phyloP scores from a whole-genome alignment of 1,140 invertebrate species.

The Manduca sexta region DNA sequence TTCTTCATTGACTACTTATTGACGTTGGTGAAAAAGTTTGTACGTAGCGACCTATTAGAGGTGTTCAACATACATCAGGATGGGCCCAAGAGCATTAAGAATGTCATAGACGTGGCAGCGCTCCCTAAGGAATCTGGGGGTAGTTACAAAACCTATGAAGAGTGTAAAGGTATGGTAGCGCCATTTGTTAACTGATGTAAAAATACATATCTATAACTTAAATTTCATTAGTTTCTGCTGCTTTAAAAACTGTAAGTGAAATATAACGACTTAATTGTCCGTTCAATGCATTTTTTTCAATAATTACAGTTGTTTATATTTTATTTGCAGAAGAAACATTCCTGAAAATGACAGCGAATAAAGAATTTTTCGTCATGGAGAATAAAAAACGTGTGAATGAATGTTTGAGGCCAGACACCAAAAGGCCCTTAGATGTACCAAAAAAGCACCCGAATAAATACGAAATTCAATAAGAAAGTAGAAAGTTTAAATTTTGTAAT shows the following conservation, averaged over 20 bases:
- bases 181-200: too few relatives aligned
- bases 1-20: slow-evolving; percentile 79
- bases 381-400: slow-evolving; percentile 7
- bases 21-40: slow-evolving; percentile 79
- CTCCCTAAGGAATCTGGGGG: slow-evolving; percentile 49
- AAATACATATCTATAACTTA: too few relatives aligned
- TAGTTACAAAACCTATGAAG: slow-evolving; percentile 23
- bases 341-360: not conserved
- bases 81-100: slow-evolving; percentile 54
- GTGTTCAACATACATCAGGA: slow-evolving; percentile 71
- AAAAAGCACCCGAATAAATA: too few relatives aligned
- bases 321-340: not conserved
- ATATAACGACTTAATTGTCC: too few relatives aligned
- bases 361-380: not conserved
- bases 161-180: slow-evolving; percentile 29
- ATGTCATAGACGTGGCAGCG: slow-evolving; percentile 35
- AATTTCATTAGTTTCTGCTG: too few relatives aligned
- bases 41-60: slow-evolving; percentile 79
- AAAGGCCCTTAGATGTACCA: too few relatives aligned
- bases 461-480: too few relatives aligned
- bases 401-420: not conserved
- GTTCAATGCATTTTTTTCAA: too few relatives aligned
- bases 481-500: too few relatives aligned
- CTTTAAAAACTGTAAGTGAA: too few relatives aligned
- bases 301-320: too few relatives aligned